Base-by-base conservation (phyloP, 1,140 invertebrate genomes). In the Pomacea maculata region DNA sequence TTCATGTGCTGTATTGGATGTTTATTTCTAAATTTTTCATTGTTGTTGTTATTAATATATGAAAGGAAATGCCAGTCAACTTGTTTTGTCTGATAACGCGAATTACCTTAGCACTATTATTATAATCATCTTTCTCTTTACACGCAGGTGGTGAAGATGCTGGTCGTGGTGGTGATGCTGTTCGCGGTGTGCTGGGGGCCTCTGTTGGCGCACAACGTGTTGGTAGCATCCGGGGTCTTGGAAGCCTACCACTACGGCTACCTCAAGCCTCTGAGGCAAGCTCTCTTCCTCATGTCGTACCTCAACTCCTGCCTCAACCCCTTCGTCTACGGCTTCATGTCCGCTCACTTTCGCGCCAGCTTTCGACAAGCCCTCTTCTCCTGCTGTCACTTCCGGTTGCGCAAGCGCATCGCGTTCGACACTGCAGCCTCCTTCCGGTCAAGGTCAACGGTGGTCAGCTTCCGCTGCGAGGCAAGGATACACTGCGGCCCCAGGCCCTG, bases 271-370 rank as follows among this genome's bases (percentile, higher is more conserved):
- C 91, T 95, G 85, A 92, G 93, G 19, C 94, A 93, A 4, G 89
- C 92, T 19, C 94, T 95, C 85, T 93, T 94, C 83, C 94, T 95
- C 80, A 95, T 91, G 80, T 87, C 88, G 10, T 91, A 91, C 83
- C 80, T 87, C 64, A 91, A 91, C 92, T 94, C 95, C 88, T 95
- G 95, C 86, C 93, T 95, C 80, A 96, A 96, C 91, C 95, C 95
- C 14, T 93, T 96, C 70, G 93, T 96, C 14, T 96, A 96, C 88
- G 95, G 95, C 52, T 96, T 96, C 89, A 95, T 96, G 94, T 96
- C 95, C 7, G 94, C 94, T 85, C 95, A 94, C 90, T 96, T 96
- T 90, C 91, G 95, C n/a, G 74, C 95, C 82, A 94, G 94, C 57
- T 94, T 94, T 86, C 88, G 90, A 52, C 85, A 91, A 87, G 81